Base-by-base conservation (phyloP, 2,113 vertebrate genomes). In the Cygnus atratus region DNA sequence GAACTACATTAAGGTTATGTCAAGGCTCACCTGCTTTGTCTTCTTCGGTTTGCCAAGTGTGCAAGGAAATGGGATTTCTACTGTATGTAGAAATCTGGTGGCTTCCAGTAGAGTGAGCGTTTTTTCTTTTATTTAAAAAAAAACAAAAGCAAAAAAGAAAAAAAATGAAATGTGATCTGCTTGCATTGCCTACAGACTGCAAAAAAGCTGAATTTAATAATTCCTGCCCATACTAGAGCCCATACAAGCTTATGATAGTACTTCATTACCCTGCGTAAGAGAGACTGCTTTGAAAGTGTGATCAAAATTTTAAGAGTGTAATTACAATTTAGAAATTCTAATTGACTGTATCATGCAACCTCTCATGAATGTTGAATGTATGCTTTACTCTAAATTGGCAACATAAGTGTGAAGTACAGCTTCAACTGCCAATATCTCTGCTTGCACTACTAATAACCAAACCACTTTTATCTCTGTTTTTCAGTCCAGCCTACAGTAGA, bases 1-100 rank as follows among this genome's bases (percentile, higher is more conserved):
- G 50, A 90, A 41, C 71, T 90, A 17, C 72, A 20, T 74, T 44
- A 70, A 88, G 67, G 29, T 85, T 92, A 83, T 79, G 62, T 90
- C 82, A 88, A 68, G 44, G 68, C 86, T 95, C 94, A 84, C 28
- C 37, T 95, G 63, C 79, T 92, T 95, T 52, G 26, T 87, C 41
- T 13, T 87, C 62, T 58, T 80, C 0, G 0, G 59, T 88, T 90
- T 95, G 94, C 71, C 72, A 92, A 29, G 14, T 18, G 11, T 92
- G 50, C 1, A 6, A 86, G 79, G 83, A 90, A 93, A 67, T 84
- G 68, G 28, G 63, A 59, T 90, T 96, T 90, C 63, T 88, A 17
- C 54, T 0, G 2, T 68, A 70, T 77, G 63, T 41, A 88, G 83
- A 43, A 94, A 79, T 19, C 46, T 66, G 59, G 41, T 93, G 78